Conservation (phyloP, 2,797 vertebrate species). For the Octomys mimax region DNA sequence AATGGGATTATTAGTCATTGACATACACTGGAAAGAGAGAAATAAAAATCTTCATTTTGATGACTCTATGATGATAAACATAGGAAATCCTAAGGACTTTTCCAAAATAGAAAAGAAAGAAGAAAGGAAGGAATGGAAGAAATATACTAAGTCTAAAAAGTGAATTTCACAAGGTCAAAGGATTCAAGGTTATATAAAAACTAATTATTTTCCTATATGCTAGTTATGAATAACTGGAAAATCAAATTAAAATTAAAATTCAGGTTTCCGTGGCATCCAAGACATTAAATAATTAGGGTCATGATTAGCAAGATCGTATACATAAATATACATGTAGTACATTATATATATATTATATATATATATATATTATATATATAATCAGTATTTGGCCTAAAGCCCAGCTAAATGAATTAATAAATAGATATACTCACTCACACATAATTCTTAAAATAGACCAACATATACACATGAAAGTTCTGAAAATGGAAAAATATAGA, state of each 20-base stretch:
- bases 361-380: no score
- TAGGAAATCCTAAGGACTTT: background rate
- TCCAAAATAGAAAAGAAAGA: background rate
- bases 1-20: background rate
- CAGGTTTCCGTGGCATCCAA: background rate
- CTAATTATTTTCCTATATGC: background rate
- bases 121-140: background rate
- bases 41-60: constrained; percentile 16
- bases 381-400: background rate
- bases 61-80: background rate
- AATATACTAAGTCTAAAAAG: background rate
- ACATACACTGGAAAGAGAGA: background rate
- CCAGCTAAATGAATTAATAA: constrained; percentile 11
- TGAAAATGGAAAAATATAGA: constrained; percentile 30
- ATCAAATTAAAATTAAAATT: constrained; percentile 37
- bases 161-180: background rate
- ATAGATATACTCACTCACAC: background rate
- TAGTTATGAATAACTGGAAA: background rate
- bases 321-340: no score
- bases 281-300: no score
- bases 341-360: no score
- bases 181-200: constrained; percentile 2
- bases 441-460: background rate
- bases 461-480: background rate
- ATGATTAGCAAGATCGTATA: no score